These are phyloP conservation scores for Ondatra zibethicus DNA, from an alignment of 2,113 vertebrate genomes.

Conservation along the genomic window DNA sequence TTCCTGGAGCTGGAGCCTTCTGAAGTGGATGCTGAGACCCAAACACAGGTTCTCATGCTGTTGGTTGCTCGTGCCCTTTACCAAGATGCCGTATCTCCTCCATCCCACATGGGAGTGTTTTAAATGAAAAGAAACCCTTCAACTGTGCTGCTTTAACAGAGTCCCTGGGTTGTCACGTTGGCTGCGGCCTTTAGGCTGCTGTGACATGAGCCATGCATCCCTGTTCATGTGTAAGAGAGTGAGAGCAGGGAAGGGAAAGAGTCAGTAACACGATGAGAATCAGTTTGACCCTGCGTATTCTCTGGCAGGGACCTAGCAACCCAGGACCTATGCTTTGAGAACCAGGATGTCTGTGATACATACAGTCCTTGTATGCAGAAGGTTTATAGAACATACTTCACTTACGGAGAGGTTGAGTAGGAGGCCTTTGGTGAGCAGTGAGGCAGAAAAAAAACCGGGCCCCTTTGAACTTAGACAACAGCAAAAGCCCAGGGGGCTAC, in stretches of 20 bases:
- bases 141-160: background rate
- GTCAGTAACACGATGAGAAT: background rate
- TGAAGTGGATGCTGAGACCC: background rate
- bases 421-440: too few species aligned
- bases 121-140: background rate
- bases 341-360: background rate
- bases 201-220: background rate
- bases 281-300: background rate
- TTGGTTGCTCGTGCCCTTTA: background rate
- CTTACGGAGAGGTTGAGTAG: too few species aligned
- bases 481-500: background rate
- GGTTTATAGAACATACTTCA: background rate
- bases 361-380: background rate
- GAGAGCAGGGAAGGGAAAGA: background rate
- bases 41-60: background rate
- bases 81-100: background rate
- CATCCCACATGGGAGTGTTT: background rate
- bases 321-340: background rate
- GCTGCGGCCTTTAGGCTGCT: background rate
- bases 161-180: background rate
- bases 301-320: background rate
- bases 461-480: background rate
- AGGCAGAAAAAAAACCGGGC: too few species aligned
- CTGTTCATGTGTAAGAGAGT: background rate
- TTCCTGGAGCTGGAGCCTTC: background rate